Percentiles rank a stretch among this genome's conserved stretches.
These are phyloP conservation scores for Echiichthys vipera DNA, from an alignment of 2,797 vertebrate species.

Conservation along the genomic window DNA sequence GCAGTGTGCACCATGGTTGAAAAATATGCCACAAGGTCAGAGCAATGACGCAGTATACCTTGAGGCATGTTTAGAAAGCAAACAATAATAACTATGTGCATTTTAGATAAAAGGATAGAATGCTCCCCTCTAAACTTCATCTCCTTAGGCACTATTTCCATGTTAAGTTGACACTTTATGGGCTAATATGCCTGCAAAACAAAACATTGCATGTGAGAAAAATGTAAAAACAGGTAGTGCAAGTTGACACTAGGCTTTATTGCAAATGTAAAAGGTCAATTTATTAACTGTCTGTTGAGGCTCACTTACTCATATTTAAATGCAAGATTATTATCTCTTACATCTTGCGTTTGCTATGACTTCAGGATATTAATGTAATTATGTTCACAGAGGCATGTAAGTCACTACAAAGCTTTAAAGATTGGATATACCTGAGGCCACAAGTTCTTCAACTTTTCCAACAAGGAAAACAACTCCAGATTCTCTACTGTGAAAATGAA, in stretches of 20 bases:
- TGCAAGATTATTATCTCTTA: slow-evolving; percentile 52
- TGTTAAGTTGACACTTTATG: slow-evolving; percentile 22
- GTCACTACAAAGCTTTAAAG: slow-evolving; percentile 36
- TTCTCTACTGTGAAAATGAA: background rate
- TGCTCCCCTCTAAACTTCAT: slow-evolving; percentile 1
- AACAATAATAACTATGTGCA: slow-evolving; percentile 38
- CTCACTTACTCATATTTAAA: slow-evolving; percentile 58
- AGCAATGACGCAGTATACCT: slow-evolving; percentile 49
- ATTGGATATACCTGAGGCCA: slow-evolving; percentile 18
- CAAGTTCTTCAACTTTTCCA: slow-evolving; percentile 18
- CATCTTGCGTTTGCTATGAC: slow-evolving; percentile 48
- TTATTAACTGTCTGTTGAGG: slow-evolving; percentile 58
- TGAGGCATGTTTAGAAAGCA: slow-evolving; percentile 45
- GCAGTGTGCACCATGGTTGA: slow-evolving; percentile 19
- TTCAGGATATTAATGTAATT: slow-evolving; percentile 57
- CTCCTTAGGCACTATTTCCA: slow-evolving; percentile 15
- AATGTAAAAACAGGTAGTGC: slow-evolving; percentile 25
- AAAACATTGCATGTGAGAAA: no score
- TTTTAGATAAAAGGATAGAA: slow-evolving; percentile 50
- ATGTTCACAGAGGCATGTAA: slow-evolving; percentile 52
- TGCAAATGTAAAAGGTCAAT: slow-evolving; percentile 59
- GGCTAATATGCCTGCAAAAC: no score
- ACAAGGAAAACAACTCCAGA: background rate
- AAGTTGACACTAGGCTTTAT: slow-evolving; percentile 33
- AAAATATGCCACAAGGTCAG: slow-evolving; percentile 40